Evolutionary conservation across 2,797 vertebrate genomes (phyloP).

Genomic region (Moxostoma hubbsi): DNA sequence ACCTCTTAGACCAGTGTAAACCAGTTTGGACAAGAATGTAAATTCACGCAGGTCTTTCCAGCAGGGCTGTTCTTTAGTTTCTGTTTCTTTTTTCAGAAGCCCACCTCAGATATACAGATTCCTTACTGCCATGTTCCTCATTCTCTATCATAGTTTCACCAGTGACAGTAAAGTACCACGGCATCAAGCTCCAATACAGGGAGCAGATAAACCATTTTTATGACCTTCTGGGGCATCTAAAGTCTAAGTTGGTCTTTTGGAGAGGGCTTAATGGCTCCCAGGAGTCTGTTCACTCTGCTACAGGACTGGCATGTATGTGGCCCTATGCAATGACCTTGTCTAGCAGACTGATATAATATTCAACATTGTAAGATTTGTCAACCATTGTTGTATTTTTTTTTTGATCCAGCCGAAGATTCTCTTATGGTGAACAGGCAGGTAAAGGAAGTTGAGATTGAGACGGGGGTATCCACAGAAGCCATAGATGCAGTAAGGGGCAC

Average conservation of each 20-base stretch:
- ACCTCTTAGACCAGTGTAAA: background rate
- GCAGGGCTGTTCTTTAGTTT: background rate
- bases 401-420: slow-evolving; percentile 72
- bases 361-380: too few species aligned
- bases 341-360: too few species aligned
- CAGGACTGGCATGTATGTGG: slow-evolving; percentile 85
- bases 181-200: slow-evolving; percentile 80
- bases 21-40: background rate
- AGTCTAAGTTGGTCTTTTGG: slow-evolving; percentile 80
- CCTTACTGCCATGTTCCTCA: background rate
- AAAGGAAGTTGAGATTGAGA: slow-evolving; percentile 73
- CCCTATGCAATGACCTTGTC: background rate
- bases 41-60: slow-evolving; percentile 11
- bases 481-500: slow-evolving; percentile 66
- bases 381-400: background rate
- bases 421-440: slow-evolving; percentile 71
- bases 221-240: slow-evolving; percentile 73
- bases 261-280: slow-evolving; percentile 77
- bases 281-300: slow-evolving; percentile 75
- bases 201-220: slow-evolving; percentile 73
- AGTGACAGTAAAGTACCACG: slow-evolving; percentile 73
- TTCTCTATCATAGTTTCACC: slow-evolving; percentile 74
- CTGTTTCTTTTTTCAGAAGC: background rate
- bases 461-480: slow-evolving; percentile 63
- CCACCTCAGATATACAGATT: background rate